Evolutionary conservation across 2,888 invertebrate species (phyloP).

Genomic region (Rhimphoctona megacephalus): DNA sequence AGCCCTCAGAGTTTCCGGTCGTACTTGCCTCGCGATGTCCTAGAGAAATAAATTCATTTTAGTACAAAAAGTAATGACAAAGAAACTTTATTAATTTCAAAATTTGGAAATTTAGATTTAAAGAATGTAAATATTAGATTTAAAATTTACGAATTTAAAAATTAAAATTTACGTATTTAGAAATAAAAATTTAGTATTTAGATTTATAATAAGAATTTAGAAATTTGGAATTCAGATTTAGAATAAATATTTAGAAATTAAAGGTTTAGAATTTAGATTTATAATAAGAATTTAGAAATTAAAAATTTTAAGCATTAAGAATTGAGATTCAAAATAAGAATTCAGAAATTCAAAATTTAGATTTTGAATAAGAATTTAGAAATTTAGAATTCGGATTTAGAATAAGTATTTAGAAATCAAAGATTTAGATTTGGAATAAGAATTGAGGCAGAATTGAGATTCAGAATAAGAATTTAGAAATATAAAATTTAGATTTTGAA

Average conservation of each 20-base stretch:
- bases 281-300: too few species aligned
- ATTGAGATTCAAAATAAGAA: too few species aligned
- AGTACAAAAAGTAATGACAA: background rate
- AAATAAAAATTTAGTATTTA: background rate
- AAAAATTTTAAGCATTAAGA: too few species aligned
- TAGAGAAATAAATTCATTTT: slow-evolving; percentile 80
- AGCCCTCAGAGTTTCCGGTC: slow-evolving; percentile 94
- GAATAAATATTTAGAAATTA: background rate
- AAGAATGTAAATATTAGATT: background rate
- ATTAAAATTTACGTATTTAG: background rate
- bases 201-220: background rate
- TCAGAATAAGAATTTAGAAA: background rate
- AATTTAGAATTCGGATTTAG: too few species aligned
- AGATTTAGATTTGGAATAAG: too few species aligned
- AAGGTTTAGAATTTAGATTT: too few species aligned
- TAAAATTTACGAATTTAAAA: too few species aligned
- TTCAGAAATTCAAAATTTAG: too few species aligned
- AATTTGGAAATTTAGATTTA: background rate
- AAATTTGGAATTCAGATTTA: background rate
- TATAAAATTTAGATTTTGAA: too few species aligned
- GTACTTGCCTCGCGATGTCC: slow-evolving; percentile 94
- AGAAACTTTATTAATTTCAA: background rate
- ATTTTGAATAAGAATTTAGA: too few species aligned
- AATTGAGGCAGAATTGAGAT: too few species aligned
- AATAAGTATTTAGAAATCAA: too few species aligned